Percentiles rank a stretch among this genome's conserved stretches.
Evolutionary conservation across 2,797 vertebrate genomes (phyloP).

Genomic region (Macroramphosus scolopax): DNA sequence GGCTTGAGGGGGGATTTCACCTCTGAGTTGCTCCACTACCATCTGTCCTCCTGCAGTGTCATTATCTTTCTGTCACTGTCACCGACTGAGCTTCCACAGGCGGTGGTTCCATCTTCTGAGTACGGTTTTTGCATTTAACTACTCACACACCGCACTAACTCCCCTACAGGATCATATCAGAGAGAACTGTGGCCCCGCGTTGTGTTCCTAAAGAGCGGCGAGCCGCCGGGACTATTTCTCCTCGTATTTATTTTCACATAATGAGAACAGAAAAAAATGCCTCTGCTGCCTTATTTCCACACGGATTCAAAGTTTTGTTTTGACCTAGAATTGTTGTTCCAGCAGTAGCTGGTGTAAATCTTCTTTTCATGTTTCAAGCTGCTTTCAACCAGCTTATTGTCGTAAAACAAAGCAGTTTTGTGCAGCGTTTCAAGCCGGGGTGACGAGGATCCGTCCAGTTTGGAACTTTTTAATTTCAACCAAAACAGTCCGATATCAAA

Average conservation of each 20-base stretch:
- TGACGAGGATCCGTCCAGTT: too few relatives aligned
- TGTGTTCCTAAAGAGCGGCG: conserved; percentile 18
- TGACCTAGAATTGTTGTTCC: too few relatives aligned
- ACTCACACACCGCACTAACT: conserved; percentile 6
- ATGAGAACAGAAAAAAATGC: too few relatives aligned
- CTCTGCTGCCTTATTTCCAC: too few relatives aligned
- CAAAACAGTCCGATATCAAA: too few relatives aligned
- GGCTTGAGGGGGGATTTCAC: conserved; percentile 38
- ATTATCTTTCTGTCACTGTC: conserved; percentile 22
- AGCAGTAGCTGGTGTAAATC: conserved; percentile 22
- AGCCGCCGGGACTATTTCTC: conserved; percentile 18
- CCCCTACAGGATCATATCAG: conserved; percentile 53
- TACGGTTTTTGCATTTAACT: conserved; percentile 19
- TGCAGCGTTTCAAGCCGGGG: conserved; percentile 37
- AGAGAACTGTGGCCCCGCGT: conserved; percentile 37
- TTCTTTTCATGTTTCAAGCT: conserved; percentile 23
- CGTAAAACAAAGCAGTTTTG: conserved; percentile 44
- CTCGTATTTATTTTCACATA: conserved; percentile 15
- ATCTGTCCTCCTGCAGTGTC: conserved; percentile 16
- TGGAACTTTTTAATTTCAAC: too few relatives aligned
- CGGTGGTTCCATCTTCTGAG: conserved; percentile 13
- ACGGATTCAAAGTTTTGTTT: too few relatives aligned
- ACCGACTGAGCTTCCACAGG: conserved; percentile 10
- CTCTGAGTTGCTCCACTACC: conserved; percentile 28
- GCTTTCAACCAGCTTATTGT: conserved; percentile 29